Base-by-base conservation (phyloP, 1,140 invertebrate genomes). In the Globodera ellingtonae region DNA sequence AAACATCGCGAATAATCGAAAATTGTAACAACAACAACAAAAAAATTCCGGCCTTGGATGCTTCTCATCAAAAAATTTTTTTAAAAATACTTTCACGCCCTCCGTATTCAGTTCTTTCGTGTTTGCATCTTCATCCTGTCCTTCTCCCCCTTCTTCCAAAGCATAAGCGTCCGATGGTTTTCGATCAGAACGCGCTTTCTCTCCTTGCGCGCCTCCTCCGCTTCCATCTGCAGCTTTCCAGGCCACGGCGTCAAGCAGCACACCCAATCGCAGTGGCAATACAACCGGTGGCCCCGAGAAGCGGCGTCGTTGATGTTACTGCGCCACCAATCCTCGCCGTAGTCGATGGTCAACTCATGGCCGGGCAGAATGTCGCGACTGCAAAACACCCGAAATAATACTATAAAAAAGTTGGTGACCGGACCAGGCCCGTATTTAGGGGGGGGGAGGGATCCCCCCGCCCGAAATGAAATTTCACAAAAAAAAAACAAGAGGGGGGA, bases 261-360 rank as follows among this genome's bases (percentile, higher is more conserved):
- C n/a, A 82, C 72, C 81, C 81, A 82, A n/a, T 82, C 73, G 69
- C 81, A 82, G 21, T 56, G 47, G 59, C 81, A 82, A 56, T 78
- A 73, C 66, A 78, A 73, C 21, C 15, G 13, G 24, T 69, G 59
- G 5, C 48, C 48, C 35, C 47, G 46, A 15, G 66, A 24, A 4
- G 56, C 44, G 10, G 44, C 48, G 24, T 82, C 48, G 13, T 81
- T 72, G 50, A 81, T 74, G 72, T 70, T 72, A 3, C 56, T 70
- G 44, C 18, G 44, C 81, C 81, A 82, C 81, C 81, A 82, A n/a
- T 67, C 72, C n/a, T 21, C 46, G 9, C 82, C 81, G 59, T 82
- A 82, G 47, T 82, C 81, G 65, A 82, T 82, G 52, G 81, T 82
- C 44, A 82, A n/a, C 76, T 82, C 81, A 24, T 83, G 48, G 24